Conservation (phyloP, 2,888 invertebrate species). For the Pristionchus entomophagus region DNA sequence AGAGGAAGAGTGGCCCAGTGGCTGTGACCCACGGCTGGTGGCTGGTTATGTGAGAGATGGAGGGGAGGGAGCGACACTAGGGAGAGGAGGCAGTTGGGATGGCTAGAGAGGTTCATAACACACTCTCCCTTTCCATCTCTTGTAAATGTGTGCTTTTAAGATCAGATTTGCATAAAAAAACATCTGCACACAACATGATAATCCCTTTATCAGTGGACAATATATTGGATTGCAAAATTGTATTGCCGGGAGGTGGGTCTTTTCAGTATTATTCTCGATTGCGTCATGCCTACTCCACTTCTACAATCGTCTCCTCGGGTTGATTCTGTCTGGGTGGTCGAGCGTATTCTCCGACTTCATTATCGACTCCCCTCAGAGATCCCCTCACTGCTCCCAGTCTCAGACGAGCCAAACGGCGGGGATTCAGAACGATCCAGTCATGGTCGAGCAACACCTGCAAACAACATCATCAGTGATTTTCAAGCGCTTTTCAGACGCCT, state of each 20-base stretch:
- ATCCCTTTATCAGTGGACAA: no score
- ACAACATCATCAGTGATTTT: not conserved
- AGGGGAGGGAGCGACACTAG: not conserved
- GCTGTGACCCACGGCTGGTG: slow-evolving; percentile 5
- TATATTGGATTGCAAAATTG: no score
- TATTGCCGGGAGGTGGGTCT: no score
- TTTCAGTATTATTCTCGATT: no score
- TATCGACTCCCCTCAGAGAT: not conserved
- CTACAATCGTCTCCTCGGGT: not conserved
- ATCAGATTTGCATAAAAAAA: no score
- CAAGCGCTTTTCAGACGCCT: no score
- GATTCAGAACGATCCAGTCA: slow-evolving; percentile 3
- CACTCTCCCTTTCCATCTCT: no score
- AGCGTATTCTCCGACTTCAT: slow-evolving; percentile 6
- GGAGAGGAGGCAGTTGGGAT: slow-evolving; percentile 39
- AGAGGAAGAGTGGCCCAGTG: not conserved
- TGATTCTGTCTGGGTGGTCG: no score
- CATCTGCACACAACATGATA: no score
- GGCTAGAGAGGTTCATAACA: slow-evolving; percentile 29
- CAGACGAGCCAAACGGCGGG: not conserved
- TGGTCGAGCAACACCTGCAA: not conserved
- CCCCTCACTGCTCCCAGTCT: slow-evolving; percentile 23
- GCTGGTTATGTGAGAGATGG: not conserved
- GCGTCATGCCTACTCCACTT: not conserved
- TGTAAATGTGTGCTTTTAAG: no score